These are phyloP conservation scores for Eueides isabella DNA, from an alignment of 1,140 invertebrate species.

Conservation along the genomic window DNA sequence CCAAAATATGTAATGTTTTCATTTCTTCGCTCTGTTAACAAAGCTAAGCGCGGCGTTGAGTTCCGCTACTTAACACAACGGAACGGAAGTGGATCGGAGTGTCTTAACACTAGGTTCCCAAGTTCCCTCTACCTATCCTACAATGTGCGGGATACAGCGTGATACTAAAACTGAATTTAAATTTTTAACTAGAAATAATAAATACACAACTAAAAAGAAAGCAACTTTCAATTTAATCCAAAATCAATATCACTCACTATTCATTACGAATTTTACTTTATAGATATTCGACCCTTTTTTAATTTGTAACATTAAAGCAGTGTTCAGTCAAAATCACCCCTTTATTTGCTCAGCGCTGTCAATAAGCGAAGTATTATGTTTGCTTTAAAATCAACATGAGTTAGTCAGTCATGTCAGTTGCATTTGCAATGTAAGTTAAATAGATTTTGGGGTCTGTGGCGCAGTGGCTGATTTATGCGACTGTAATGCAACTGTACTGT, in stretches of 20 bases:
- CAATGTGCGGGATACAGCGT: too few species aligned
- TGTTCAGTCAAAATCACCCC: slow-evolving; percentile 29
- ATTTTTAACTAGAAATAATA: too few species aligned
- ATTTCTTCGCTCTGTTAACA: too few species aligned
- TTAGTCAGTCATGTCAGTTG: slow-evolving; percentile 11
- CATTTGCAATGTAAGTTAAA: slow-evolving; percentile 3
- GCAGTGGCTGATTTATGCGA: too few species aligned
- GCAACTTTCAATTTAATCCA: neutral
- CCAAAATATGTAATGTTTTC: too few species aligned
- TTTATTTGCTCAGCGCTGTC: slow-evolving; percentile 36
- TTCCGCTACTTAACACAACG: too few species aligned
- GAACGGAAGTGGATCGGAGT: too few species aligned
- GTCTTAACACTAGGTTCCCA: too few species aligned
- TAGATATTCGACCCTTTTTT: slow-evolving; percentile 26
- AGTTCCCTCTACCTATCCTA: too few species aligned
- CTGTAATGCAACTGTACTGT: too few species aligned
- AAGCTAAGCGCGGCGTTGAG: too few species aligned
- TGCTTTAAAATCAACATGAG: slow-evolving; percentile 36
- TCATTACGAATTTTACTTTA: slow-evolving; percentile 8
- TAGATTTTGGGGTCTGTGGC: neutral
- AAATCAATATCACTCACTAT: neutral
- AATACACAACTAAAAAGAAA: neutral
- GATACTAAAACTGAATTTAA: too few species aligned
- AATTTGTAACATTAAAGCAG: slow-evolving; percentile 42
- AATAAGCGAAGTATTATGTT: slow-evolving; percentile 35